Evolutionary conservation across 1,140 invertebrate genomes (phyloP).

Genomic region (Drosophila teissieri): DNA sequence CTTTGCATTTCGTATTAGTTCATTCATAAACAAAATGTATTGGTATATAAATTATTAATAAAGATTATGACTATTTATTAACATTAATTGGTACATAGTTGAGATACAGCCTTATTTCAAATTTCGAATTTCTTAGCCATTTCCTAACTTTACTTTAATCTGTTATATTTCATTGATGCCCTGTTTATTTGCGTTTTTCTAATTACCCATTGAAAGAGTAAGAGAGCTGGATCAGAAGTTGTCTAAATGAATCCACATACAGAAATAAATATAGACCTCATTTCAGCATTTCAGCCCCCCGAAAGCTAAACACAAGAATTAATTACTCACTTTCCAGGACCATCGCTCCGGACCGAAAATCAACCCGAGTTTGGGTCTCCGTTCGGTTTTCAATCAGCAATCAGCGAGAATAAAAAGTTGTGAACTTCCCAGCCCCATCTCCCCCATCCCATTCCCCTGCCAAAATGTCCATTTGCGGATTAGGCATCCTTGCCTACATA

Average conservation of each 20-base stretch:
- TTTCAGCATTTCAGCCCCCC: conserved; percentile 6
- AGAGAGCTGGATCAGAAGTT: conserved; percentile 7
- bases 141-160: too few species aligned
- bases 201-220: conserved; percentile 11
- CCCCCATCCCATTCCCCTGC: conserved; percentile 26
- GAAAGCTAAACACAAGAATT: conserved; percentile 46
- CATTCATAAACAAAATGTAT: too few species aligned
- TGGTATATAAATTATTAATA: too few species aligned
- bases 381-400: conserved; percentile 44
- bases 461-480: conserved; percentile 79
- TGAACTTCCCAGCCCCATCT: conserved; percentile 15
- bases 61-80: too few species aligned
- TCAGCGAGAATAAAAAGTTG: conserved; percentile 45
- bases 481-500: conserved; percentile 66
- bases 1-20: neutral
- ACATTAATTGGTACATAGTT: too few species aligned
- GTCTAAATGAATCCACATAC: conserved; percentile 25
- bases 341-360: conserved; percentile 25
- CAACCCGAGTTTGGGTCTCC: conserved; percentile 19
- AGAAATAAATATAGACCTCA: conserved; percentile 31
- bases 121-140: too few species aligned
- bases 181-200: neutral
- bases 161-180: neutral
- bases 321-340: conserved; percentile 40
- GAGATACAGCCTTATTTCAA: too few species aligned